phyloP scores from a whole-genome alignment of 2,888 invertebrate genomes.

The Andricus quercusramuli region DNA sequence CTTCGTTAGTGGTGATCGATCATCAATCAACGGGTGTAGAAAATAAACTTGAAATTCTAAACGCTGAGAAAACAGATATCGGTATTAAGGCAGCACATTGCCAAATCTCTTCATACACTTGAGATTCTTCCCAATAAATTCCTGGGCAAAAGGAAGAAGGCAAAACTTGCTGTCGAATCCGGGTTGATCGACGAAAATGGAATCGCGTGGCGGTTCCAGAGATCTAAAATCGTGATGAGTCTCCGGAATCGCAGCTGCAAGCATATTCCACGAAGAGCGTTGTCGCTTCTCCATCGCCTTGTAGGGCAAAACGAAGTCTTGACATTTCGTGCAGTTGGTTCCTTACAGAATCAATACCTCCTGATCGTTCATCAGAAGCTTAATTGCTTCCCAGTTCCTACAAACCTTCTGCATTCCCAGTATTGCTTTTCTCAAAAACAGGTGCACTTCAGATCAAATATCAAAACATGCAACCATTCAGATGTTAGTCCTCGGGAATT shows the following conservation, averaged over 20 bases:
- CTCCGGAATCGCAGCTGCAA: slow-evolving; percentile 29
- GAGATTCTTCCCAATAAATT: neutral
- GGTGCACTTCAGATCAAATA: neutral
- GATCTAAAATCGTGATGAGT: slow-evolving; percentile 38
- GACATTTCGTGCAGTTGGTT: slow-evolving; percentile 11
- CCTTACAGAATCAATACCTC: slow-evolving; percentile 14
- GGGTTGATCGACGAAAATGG: slow-evolving; percentile 17
- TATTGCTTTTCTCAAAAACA: neutral
- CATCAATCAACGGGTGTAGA: slow-evolving; percentile 7
- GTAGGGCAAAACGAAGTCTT: neutral
- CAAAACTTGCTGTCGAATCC: neutral
- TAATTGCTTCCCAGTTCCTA: neutral
- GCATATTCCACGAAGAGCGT: slow-evolving; percentile 25
- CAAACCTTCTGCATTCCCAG: neutral
- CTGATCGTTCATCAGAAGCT: slow-evolving; percentile 9
- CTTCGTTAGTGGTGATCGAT: slow-evolving; percentile 19
- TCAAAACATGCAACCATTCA: neutral
- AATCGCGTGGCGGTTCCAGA: slow-evolving; percentile 15
- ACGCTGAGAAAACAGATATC: neutral
- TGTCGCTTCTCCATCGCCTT: slow-evolving; percentile 32
- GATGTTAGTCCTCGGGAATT: neutral
- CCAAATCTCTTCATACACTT: neutral
- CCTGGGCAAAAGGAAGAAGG: neutral
- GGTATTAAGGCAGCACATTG: neutral
- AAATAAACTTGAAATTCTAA: neutral